phyloP scores from a whole-genome alignment of 2,888 invertebrate species.

The Phoronis australis region DNA sequence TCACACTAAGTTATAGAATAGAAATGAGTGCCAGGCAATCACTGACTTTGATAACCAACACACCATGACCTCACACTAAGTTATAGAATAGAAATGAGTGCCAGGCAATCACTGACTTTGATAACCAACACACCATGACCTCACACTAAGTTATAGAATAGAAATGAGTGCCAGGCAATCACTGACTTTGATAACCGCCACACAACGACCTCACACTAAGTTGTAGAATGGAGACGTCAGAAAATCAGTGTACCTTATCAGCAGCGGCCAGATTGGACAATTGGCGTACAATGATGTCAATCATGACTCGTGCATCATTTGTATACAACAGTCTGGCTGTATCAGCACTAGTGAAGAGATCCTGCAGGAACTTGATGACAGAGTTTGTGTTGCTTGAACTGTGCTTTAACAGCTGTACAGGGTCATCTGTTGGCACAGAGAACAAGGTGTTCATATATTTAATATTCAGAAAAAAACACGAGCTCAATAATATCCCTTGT shows the following conservation, averaged over 20 bases:
- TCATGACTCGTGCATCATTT: slow-evolving; percentile 87
- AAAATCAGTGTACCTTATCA: slow-evolving; percentile 56
- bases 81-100: not conserved
- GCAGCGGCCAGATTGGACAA: slow-evolving; percentile 84
- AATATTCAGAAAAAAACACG: too few species aligned
- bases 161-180: not conserved
- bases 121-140: not conserved
- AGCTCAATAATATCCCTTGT: too few species aligned
- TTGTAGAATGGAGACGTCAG: not conserved
- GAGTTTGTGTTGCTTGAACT: slow-evolving; percentile 76
- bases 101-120: too few species aligned
- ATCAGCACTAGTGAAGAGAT: slow-evolving; percentile 72
- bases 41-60: not conserved
- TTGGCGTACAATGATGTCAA: slow-evolving; percentile 87
- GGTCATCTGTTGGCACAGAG: slow-evolving; percentile 58
- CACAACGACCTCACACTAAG: not conserved
- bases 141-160: not conserved
- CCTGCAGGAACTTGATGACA: slow-evolving; percentile 79
- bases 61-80: not conserved
- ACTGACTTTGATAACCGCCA: not conserved
- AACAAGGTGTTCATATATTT: too few species aligned
- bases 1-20: too few species aligned
- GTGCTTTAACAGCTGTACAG: slow-evolving; percentile 69
- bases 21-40: too few species aligned
- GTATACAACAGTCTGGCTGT: slow-evolving; percentile 88